phyloP scores from a whole-genome alignment of 2,888 invertebrate species.

The Macrosiphum euphorbiae region DNA sequence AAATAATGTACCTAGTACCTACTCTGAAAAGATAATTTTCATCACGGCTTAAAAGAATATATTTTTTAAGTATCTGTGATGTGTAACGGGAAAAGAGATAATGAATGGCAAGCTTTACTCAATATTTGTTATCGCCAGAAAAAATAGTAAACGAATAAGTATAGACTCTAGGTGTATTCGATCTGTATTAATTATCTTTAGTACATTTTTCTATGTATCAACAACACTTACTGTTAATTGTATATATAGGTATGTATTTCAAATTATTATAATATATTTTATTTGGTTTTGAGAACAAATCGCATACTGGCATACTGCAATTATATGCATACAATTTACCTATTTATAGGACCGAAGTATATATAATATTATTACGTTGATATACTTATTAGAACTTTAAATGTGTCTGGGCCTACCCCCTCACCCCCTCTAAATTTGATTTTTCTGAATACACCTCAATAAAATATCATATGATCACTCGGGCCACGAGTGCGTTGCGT shows the following conservation, averaged over 20 bases:
- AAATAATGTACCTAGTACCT: too few species aligned
- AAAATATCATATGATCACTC: background rate
- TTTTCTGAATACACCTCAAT: background rate
- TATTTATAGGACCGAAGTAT: background rate
- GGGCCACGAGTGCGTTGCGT: background rate
- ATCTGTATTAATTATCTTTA: background rate
- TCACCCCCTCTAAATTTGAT: background rate
- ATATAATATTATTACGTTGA: background rate
- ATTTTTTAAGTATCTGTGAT: background rate
- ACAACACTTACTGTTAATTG: background rate
- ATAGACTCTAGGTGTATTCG: background rate
- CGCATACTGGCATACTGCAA: background rate
- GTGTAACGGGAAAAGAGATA: background rate
- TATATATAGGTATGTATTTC: too few species aligned
- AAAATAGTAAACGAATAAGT: background rate
- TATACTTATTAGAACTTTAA: background rate
- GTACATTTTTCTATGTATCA: background rate
- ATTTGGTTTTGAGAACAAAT: background rate
- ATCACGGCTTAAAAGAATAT: background rate
- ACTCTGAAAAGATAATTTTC: background rate
- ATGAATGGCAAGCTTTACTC: background rate
- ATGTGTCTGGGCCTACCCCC: background rate
- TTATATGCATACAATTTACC: background rate
- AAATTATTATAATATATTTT: background rate
- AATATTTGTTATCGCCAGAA: background rate